Base-by-base conservation (phyloP, 2,888 invertebrate species). In the Helleia helle region DNA sequence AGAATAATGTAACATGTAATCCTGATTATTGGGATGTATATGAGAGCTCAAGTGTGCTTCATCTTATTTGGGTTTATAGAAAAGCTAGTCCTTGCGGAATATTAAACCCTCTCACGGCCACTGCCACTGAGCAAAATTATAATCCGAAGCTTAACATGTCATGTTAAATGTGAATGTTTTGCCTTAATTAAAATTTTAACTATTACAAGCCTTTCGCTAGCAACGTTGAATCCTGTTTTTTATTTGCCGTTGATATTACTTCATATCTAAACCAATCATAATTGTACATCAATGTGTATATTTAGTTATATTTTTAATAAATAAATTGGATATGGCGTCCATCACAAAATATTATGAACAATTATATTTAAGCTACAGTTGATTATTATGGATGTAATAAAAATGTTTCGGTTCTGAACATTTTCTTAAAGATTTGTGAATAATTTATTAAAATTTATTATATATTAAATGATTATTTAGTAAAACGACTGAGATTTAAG, bases 21-120 rank as follows among this genome's bases (percentile, higher is more conserved):
- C 71, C 74, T 68, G 67, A 69, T 62, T 60, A 59, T 68, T 65
- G 66, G 74, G 70, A 70, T 70, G 52, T 68, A 67, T 68, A 64
- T 65, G 72, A 72, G 70, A 74, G 68, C 71, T 73, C 63, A 67
- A 56, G 55, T 69, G 67, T 72, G 63, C 76, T 75, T 76, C 62
- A 62, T 59, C 58, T 58, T 62, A 57, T 68, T 48, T 49, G 50
- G 31, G 52, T 50, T 48, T 46, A 50, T 73, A 75, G 69, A 69
- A 68, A 58, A 65, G 75, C 80, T 80, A 77, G 77, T 70, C 67
- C 66, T 65, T 54, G 56, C 61, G 58, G 56, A 59, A 56, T 47
- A 46, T 43, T 40, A 34, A 43, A 48, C 46, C 46, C 47, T 48
- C 48, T 45, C 38, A 50, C 52, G 48, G 55, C 57, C 56, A 61